Percentiles rank a stretch among this genome's conserved stretches.
phyloP scores from a whole-genome alignment of 2,113 vertebrate species.

The Rhinichthys klamathensis region DNA sequence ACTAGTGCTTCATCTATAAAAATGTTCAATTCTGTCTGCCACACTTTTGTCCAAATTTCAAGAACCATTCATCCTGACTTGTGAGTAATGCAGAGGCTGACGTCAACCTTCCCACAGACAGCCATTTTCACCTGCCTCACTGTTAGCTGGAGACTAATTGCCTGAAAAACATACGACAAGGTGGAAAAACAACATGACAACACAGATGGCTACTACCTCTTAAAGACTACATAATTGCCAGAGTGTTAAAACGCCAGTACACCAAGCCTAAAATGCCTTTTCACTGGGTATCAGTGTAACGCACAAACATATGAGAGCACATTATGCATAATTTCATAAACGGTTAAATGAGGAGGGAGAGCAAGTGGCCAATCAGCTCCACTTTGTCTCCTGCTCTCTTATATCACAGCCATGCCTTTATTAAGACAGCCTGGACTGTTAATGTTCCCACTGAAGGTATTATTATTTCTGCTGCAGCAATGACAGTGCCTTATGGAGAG shows the following conservation, averaged over 20 bases:
- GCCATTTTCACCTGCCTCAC: not conserved
- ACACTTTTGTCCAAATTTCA: not conserved
- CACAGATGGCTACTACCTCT: not conserved
- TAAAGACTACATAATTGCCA: not conserved
- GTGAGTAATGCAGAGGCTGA: not conserved
- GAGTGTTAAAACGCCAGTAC: not conserved
- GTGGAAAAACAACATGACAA: not conserved
- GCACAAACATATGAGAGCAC: not conserved
- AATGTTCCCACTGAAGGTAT: not conserved
- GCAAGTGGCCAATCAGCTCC: slow-evolving; percentile 8
- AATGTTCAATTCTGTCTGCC: not conserved
- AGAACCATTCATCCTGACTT: not conserved
- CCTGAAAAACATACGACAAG: not conserved
- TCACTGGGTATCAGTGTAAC: not conserved
- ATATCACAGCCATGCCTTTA: not conserved
- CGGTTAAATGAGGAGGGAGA: not conserved
- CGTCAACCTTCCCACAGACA: not conserved
- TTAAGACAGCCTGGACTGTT: not conserved
- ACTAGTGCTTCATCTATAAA: not conserved
- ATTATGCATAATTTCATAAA: not conserved
- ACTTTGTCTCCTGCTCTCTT: not conserved
- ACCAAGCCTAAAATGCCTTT: not conserved
- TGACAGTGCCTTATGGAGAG: not conserved
- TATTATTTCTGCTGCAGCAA: not conserved
- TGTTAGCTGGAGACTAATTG: not conserved